A percentile compares a stretch with the other conserved stretches of the same genome.
These are phyloP conservation scores for Paragorgia papillata DNA, from an alignment of 92 coral and sea anemone species.

Conservation along the genomic window DNA sequence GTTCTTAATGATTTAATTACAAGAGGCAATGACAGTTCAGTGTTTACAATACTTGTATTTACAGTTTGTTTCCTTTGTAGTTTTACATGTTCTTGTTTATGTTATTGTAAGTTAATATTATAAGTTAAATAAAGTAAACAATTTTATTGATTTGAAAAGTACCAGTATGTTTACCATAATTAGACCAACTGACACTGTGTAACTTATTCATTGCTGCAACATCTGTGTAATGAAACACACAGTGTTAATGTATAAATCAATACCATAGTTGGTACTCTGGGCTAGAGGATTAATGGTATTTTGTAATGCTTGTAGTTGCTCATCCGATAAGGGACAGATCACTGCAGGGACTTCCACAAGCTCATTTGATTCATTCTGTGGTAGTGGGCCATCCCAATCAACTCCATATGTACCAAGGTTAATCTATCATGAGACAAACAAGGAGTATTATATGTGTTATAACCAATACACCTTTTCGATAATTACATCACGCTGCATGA, in stretches of 20 bases:
- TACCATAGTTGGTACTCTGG: conserved; percentile 46
- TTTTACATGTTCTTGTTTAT: too few relatives aligned
- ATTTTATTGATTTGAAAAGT: too few relatives aligned
- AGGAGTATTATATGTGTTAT: background rate
- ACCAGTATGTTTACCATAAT: background rate
- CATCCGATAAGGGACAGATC: conserved; percentile 10
- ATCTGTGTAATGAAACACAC: conserved; percentile 25
- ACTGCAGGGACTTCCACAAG: conserved; percentile 50
- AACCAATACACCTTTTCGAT: too few relatives aligned
- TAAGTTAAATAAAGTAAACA: too few relatives aligned
- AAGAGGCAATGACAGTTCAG: too few relatives aligned
- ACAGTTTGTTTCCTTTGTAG: too few relatives aligned
- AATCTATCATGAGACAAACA: background rate
- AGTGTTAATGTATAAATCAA: conserved; percentile 49
- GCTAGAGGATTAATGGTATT: conserved; percentile 39
- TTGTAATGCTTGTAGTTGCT: conserved; percentile 34
- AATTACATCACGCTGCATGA: too few relatives aligned
- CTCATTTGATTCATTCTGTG: conserved; percentile 7
- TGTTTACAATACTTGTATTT: too few relatives aligned
- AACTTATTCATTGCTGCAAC: background rate
- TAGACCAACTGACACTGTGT: background rate
- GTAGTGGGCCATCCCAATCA: conserved; percentile 61
- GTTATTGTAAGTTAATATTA: too few relatives aligned
- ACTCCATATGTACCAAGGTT: conserved; percentile 54
- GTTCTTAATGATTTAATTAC: too few relatives aligned